Evolutionary conservation across 1,140 invertebrate species (phyloP).

Genomic region (Coenobita brevimanus): DNA sequence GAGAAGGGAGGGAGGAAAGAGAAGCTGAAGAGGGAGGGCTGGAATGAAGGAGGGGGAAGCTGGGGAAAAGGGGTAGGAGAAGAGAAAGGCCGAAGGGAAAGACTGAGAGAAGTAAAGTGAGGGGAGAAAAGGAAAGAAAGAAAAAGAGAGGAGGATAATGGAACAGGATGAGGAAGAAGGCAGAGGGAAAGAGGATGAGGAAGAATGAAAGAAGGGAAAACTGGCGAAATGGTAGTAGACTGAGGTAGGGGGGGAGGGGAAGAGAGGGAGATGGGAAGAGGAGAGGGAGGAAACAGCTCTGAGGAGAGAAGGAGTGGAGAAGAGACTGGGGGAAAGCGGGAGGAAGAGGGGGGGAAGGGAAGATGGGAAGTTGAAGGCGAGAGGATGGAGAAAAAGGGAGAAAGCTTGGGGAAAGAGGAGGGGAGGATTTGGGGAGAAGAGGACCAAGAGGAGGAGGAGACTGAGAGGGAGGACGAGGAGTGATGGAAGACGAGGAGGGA

Average conservation of each 20-base stretch:
- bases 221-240: too few relatives aligned
- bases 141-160: not conserved
- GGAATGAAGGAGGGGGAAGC: not conserved
- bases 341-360: not conserved
- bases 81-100: not conserved
- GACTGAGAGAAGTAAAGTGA: not conserved
- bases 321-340: not conserved
- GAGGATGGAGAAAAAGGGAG: not conserved
- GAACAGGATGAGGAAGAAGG: too few relatives aligned
- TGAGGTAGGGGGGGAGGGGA: not conserved
- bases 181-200: not conserved
- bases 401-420: too few relatives aligned
- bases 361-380: not conserved
- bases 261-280: not conserved
- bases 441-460: not conserved
- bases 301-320: not conserved
- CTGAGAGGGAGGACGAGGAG: not conserved
- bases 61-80: not conserved
- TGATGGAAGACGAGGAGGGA: not conserved
- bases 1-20: not conserved
- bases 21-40: not conserved
- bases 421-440: too few relatives aligned
- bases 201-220: too few relatives aligned
- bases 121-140: not conserved
- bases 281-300: not conserved